These are phyloP conservation scores for Carposina sasakii DNA, from an alignment of 1,140 invertebrate genomes.

Conservation along the genomic window DNA sequence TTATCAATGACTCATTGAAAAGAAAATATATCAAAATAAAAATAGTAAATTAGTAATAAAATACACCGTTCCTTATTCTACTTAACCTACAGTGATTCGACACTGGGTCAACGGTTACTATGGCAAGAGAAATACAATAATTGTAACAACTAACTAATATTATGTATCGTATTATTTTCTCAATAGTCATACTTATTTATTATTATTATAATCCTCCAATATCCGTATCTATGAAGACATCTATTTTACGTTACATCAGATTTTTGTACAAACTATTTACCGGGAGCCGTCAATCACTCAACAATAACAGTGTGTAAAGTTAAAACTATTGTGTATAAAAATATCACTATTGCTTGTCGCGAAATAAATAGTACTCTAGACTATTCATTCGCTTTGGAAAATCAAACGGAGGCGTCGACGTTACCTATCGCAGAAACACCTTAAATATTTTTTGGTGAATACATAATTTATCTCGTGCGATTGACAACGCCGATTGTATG, in stretches of 20 bases:
- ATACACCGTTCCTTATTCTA: conserved; percentile 27
- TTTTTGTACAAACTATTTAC: conserved; percentile 65
- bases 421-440: conserved; percentile 38
- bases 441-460: too few relatives aligned
- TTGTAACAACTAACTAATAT: conserved; percentile 34
- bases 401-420: conserved; percentile 48
- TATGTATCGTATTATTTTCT: conserved; percentile 22
- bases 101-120: conserved; percentile 27
- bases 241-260: conserved; percentile 52
- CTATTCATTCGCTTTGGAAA: too few relatives aligned
- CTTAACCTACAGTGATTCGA: conserved; percentile 15
- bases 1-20: too few relatives aligned
- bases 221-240: conserved; percentile 47
- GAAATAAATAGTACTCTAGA: too few relatives aligned
- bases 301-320: conserved; percentile 69
- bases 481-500: conserved; percentile 61
- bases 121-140: conserved; percentile 34
- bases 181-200: too few relatives aligned
- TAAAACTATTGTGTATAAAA: conserved; percentile 72
- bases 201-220: too few relatives aligned
- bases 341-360: conserved; percentile 62
- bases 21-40: conserved; percentile 22
- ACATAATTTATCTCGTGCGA: too few relatives aligned
- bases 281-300: conserved; percentile 68
- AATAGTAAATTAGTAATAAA: conserved; percentile 23